Evolutionary conservation across 2,797 vertebrate species (phyloP), one percentile per base, ranked within the genome.

Genomic region (Acanthurus leucopareius): DNA sequence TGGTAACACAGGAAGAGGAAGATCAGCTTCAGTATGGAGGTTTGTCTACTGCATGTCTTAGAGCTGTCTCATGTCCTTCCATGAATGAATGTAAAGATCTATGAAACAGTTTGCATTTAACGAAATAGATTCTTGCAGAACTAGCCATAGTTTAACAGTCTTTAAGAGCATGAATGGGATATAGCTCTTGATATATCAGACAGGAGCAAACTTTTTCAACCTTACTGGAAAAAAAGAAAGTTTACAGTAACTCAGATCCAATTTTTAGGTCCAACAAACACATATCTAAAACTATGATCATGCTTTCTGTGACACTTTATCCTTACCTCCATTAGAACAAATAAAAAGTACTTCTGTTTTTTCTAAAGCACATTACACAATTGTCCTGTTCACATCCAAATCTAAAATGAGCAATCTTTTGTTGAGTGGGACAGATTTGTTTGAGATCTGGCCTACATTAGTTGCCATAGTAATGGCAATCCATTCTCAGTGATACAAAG

Each of bases 1-100:
- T 99, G 75, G 25, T 59, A 47, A 80, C 1, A 7, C 25, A 86
- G 9, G 17, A 1, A 62, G 32, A 70, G 4, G 8, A 13, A 48
- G 35, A 68, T n/a, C 14, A 16, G 3, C 25, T 66, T 75, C 3
- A 61, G 13, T 14, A 25, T 6, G 9, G 6, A 58, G 10, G 2
- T 54, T 59, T 38, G 14, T 38, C 22, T 22, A 5, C 53, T 42
- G 10, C 6, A 60, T 4, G 32, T 20, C 22, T 48, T 22, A 64
- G 1, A 69, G 42, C 47, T 58, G 9, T 3, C 61, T 38, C 35
- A 19, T 11, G 32, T 38, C 22, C 4, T 67, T 62, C 54, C 16
- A 52, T 13, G 8, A 5, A 64, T 61, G 14, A 40, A 72, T 53
- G 9, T 47, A 47, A 48, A 76, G 4, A 63, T 71, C 15, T 40